Evolutionary conservation across 2,888 invertebrate genomes (phyloP).

Genomic region (Pheosia gnoma): DNA sequence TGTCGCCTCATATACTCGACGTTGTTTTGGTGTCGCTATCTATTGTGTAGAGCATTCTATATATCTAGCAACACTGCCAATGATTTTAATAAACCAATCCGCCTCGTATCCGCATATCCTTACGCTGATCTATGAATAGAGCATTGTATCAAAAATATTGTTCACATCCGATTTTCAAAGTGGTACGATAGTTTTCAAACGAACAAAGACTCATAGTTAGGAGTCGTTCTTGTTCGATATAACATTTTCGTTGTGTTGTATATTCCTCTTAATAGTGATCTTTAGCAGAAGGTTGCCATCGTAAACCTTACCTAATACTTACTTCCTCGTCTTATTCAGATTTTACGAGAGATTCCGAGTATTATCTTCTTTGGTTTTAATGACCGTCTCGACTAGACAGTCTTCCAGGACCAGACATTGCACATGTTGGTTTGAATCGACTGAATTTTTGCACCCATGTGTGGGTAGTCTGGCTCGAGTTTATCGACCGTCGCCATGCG

Average conservation of each 20-base stretch:
- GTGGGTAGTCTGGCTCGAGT: slow-evolving; percentile 56
- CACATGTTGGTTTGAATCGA: slow-evolving; percentile 47
- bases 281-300: neutral
- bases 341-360: neutral
- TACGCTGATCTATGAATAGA: slow-evolving; percentile 37
- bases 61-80: slow-evolving; percentile 49
- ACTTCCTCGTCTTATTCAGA: neutral
- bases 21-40: slow-evolving; percentile 48
- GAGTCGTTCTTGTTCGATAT: neutral
- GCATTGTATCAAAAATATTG: slow-evolving; percentile 41
- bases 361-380: slow-evolving; percentile 12
- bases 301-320: neutral
- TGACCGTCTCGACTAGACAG: slow-evolving; percentile 38
- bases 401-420: slow-evolving; percentile 30
- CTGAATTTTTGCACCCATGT: slow-evolving; percentile 57
- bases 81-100: slow-evolving; percentile 66
- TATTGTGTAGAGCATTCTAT: slow-evolving; percentile 49
- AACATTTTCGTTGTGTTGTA: neutral
- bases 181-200: neutral
- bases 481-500: slow-evolving; percentile 73
- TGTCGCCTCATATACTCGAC: slow-evolving; percentile 49
- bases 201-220: neutral
- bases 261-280: too few species aligned
- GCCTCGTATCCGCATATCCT: slow-evolving; percentile 53
- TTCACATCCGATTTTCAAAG: neutral